phyloP scores from a whole-genome alignment of 2,888 invertebrate species.

The Noctuana brunneofusca region DNA sequence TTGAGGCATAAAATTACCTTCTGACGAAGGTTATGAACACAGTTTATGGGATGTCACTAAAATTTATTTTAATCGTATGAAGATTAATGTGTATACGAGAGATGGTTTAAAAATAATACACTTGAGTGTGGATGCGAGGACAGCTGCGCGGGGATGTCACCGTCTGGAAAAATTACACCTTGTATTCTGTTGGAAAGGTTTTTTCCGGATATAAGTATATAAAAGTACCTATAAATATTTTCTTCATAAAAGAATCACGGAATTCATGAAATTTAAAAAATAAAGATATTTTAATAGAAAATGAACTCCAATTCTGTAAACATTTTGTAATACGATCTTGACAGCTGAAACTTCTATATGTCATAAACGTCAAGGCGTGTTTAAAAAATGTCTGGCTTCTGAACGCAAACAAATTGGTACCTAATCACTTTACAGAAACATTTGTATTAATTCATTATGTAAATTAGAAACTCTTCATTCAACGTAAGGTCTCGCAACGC shows the following conservation, averaged over 20 bases:
- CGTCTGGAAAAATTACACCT: constrained; percentile 24
- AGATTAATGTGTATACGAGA: constrained; percentile 19
- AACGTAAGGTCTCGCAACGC: too few species aligned
- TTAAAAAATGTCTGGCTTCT: neutral
- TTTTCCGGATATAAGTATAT: neutral
- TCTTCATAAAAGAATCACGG: neutral
- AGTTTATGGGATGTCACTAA: constrained; percentile 11
- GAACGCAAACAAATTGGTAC: too few species aligned
- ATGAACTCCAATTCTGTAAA: neutral
- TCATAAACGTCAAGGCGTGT: neutral
- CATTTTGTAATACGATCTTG: constrained; percentile 1
- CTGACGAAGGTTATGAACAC: constrained; percentile 12
- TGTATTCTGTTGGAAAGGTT: neutral
- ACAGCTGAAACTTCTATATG: neutral
- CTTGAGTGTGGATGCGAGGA: constrained; percentile 18
- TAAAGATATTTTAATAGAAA: too few species aligned
- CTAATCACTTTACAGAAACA: too few species aligned
- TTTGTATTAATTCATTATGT: too few species aligned
- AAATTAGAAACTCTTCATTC: too few species aligned
- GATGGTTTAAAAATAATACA: constrained; percentile 28
- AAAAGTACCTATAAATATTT: too few species aligned
- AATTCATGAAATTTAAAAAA: neutral
- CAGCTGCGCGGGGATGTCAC: constrained; percentile 30
- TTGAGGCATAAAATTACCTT: constrained; percentile 21
- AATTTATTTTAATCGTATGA: constrained; percentile 20